Evolutionary conservation across 1,140 invertebrate species (phyloP), one percentile per base, ranked within the genome.

Genomic region (Alviniconcha marisindica): DNA sequence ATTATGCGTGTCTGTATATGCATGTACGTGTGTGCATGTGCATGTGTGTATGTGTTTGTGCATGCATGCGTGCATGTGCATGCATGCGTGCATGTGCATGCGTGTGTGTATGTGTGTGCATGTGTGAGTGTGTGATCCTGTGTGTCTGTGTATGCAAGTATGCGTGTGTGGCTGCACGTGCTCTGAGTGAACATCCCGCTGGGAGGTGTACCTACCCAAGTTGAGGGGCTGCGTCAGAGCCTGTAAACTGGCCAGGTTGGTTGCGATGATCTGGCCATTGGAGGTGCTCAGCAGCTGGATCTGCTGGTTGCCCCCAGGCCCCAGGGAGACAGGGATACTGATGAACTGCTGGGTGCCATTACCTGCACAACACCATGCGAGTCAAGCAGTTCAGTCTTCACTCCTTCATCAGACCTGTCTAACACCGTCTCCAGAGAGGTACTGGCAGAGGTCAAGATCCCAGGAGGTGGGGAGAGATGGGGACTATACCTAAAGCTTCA

Each of bases 341-440:
- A 99, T 94, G 81, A 99, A 97, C 87, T 97, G 98, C 93, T 98
- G 97, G 24, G 97, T 96, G 31, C 97, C 97, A 89, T 98, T 96
- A 84, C 97, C 97, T 97, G 93, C 66, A 92, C 94, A 48, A 48
- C 18, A 48, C 44, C n/a, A n/a, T n/a, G n/a, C n/a, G n/a, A n/a
- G n/a, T n/a, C n/a, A n/a, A n/a, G n/a, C n/a, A n/a, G n/a, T n/a
- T n/a, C n/a, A n/a, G n/a, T n/a, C n/a, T n/a, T n/a, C n/a, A n/a
- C n/a, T n/a, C n/a, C n/a, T n/a, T n/a, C n/a, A n/a, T n/a, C n/a
- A n/a, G n/a, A n/a, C n/a, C n/a, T n/a, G n/a, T n/a, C n/a, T n/a
- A n/a, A n/a, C n/a, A n/a, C n/a, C n/a, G n/a, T n/a, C n/a, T n/a
- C n/a, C n/a, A n/a, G n/a, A n/a, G n/a, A n/a, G n/a, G 31, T 24